Conservation (phyloP, 1,140 invertebrate species). For the Macrosteles quadrilineatus region DNA sequence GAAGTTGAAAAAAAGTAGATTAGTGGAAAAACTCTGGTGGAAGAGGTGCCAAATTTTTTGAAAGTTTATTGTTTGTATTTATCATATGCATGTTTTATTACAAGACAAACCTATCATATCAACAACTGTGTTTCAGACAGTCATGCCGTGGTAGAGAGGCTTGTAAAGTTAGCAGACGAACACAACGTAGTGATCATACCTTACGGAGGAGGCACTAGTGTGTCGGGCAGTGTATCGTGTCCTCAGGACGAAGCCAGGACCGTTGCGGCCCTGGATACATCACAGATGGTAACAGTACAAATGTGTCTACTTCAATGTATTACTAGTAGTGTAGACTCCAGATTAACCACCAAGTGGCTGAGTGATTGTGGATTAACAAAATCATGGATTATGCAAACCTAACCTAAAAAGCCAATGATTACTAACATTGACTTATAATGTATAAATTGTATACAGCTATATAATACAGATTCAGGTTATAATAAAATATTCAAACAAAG, state of each 20-base stretch:
- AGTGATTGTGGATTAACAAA: no score
- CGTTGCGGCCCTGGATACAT: conserved; percentile 91
- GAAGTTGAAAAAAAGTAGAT: no score
- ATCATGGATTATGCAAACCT: not conserved
- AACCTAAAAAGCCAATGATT: no score
- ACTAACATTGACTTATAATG: no score
- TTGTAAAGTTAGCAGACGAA: conserved; percentile 76
- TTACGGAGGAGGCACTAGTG: conserved; percentile 95
- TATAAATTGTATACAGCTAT: no score
- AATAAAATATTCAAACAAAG: no score
- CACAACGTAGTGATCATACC: conserved; percentile 88
- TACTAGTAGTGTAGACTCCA: not conserved
- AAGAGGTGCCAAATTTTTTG: no score
- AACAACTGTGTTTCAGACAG: conserved; percentile 55
- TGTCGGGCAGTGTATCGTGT: conserved; percentile 88
- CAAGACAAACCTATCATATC: no score
- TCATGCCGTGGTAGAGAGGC: conserved; percentile 79
- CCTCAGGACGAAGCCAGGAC: conserved; percentile 76
- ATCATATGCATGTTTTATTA: no score
- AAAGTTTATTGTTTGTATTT: no score
- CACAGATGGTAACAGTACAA: conserved; percentile 89
- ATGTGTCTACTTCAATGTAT: not conserved
- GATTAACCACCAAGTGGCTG: not conserved
- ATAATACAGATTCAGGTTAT: no score
- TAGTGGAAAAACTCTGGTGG: no score